These are phyloP conservation scores for Proterorhinus semilunaris DNA, from an alignment of 2,113 vertebrate genomes.

Conservation along the genomic window DNA sequence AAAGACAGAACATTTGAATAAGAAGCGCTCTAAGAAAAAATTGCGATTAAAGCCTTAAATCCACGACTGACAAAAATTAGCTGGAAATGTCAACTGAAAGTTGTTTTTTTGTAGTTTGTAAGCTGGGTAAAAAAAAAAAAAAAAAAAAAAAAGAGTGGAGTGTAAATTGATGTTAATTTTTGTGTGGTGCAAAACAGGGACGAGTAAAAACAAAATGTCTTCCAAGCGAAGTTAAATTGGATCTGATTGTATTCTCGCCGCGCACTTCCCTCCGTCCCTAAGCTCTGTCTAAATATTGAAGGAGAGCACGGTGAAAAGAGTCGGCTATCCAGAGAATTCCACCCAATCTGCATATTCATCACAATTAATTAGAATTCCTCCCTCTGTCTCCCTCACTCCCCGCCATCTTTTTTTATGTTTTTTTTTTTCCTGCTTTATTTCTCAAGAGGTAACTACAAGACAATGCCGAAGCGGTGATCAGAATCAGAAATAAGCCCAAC, in stretches of 20 bases:
- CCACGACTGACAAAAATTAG: background rate
- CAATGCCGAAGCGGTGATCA: constrained; percentile 64
- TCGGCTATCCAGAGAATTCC: constrained; percentile 69
- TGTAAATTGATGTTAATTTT: constrained; percentile 13
- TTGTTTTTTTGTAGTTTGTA: constrained; percentile 2
- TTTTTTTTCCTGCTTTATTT: constrained; percentile 66
- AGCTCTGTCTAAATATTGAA: constrained; percentile 74
- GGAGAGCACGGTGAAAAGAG: constrained; percentile 64
- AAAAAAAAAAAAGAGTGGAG: background rate
- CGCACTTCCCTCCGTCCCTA: constrained; percentile 64
- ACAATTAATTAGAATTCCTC: constrained; percentile 75
- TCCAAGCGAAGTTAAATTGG: constrained; percentile 53
- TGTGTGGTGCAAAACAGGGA: constrained; percentile 23
- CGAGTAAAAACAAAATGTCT: constrained; percentile 18
- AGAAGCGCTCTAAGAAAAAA: constrained; percentile 13
- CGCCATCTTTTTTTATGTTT: constrained; percentile 49
- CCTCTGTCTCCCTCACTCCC: constrained; percentile 25
- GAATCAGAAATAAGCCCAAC: constrained; percentile 64
- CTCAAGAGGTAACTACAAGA: constrained; percentile 67
- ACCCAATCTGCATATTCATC: constrained; percentile 77
- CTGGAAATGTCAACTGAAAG: background rate
- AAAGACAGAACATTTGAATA: background rate
- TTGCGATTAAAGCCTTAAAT: constrained; percentile 1
- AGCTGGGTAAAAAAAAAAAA: background rate
- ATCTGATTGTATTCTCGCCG: constrained; percentile 63